These are phyloP conservation scores for Pachymerium ferrugineum DNA, from an alignment of 2,888 invertebrate species.

Conservation along the genomic window DNA sequence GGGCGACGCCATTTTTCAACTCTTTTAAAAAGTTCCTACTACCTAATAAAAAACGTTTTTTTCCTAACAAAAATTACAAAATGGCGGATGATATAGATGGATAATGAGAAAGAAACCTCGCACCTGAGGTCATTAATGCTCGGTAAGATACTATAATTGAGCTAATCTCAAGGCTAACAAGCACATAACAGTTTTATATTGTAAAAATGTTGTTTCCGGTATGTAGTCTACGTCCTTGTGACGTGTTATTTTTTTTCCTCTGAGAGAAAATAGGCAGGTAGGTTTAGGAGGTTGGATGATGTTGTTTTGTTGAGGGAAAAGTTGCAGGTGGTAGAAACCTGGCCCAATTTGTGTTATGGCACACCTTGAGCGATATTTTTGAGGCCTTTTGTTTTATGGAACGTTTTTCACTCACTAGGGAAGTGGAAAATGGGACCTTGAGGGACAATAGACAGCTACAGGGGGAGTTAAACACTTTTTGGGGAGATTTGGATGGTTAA, in stretches of 20 bases:
- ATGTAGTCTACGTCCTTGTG: neutral
- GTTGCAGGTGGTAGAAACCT: neutral
- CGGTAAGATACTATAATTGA: neutral
- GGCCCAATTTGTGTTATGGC: neutral
- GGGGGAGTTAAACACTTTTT: too few relatives aligned
- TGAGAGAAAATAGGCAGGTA: too few relatives aligned
- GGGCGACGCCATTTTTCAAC: neutral
- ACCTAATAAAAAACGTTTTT: neutral
- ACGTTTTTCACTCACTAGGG: too few relatives aligned
- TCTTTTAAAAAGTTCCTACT: neutral
- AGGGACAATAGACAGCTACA: too few relatives aligned
- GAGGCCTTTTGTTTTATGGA: neutral
- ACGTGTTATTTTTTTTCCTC: neutral
- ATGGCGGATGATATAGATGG: neutral
- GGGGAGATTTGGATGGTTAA: too few relatives aligned
- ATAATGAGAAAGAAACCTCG: neutral
- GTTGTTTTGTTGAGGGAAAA: neutral
- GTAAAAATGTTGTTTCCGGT: slow-evolving; percentile 1
- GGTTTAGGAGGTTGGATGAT: neutral
- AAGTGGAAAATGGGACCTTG: too few relatives aligned
- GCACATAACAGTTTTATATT: neutral
- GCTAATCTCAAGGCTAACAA: neutral
- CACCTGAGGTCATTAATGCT: neutral
- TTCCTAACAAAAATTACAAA: neutral
- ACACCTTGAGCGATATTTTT: neutral